Base-by-base conservation (phyloP, 1,140 invertebrate genomes). In the Formica selysi region DNA sequence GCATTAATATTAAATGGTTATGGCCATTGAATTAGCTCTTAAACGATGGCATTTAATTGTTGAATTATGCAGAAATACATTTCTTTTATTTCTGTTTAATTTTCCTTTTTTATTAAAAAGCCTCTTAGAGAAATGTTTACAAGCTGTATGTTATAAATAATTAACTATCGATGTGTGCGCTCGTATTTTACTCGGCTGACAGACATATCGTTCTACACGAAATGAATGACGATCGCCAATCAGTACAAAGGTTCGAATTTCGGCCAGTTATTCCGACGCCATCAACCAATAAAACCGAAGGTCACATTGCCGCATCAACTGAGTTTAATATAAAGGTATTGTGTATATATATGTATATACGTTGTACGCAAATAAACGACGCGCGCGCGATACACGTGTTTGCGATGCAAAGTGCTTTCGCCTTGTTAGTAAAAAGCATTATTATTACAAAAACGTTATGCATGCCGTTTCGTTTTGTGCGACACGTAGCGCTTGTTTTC, bases 241-340 rank as follows among this genome's bases (percentile, higher is more conserved):
- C 76, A 78, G 74, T 59, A 70, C 36, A 48, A 76, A 70, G 84
- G 65, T 79, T 86, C 84, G n/a, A 54, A 86, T 86, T 86, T 86
- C 84, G 76, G 64, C 64, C 51, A 79, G 84, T 81, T 86, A 86
- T 79, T 86, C 68, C 41, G 65, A 54, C 29, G 74, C 38, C 48
- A 54, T 26, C 81, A 65, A 65, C 81, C 76, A 70, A 80, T 81
- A 86, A 79, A 79, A 86, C 68, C 84, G 84, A 79, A 86, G 78
- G 78, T 83, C 73, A 65, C 73, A 83, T 71, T 76, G 73, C 51
- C 59, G 41, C 41, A 86, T 59, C 61, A 71, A 65, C 78, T 32
- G 51, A 59, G 61, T 85, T 78, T 85, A 76, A 78, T 78, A 76
- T 41, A 65, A 78, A 48, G 44, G 44, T 65, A 57, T 85, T 81